These are phyloP conservation scores for Psittacus erithacus DNA, from an alignment of 2,113 vertebrate genomes.

Conservation along the genomic window DNA sequence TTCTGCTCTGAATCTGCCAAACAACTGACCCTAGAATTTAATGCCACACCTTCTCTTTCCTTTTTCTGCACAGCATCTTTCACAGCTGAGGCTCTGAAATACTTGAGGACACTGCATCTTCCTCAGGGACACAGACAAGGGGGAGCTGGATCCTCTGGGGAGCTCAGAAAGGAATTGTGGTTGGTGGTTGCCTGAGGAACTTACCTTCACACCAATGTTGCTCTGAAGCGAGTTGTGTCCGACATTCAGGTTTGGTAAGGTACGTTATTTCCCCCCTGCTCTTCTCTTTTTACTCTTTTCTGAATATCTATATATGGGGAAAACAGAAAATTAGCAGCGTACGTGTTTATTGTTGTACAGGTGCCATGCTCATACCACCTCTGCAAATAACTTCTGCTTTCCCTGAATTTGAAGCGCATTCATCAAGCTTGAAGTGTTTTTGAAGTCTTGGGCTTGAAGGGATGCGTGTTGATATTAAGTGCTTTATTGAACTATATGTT, in stretches of 20 bases:
- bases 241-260: constrained; percentile 64
- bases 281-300: background rate
- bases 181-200: constrained; percentile 37
- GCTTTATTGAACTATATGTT: background rate
- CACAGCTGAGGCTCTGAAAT: constrained; percentile 61
- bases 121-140: constrained; percentile 19
- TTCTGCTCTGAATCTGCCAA: constrained; percentile 56
- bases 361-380: background rate
- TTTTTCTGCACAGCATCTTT: constrained; percentile 19
- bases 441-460: background rate
- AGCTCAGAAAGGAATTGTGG: background rate
- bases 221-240: constrained; percentile 54
- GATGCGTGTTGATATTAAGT: background rate
- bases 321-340: background rate
- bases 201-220: constrained; percentile 68
- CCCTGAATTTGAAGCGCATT: background rate
- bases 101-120: constrained; percentile 42
- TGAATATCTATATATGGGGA: background rate
- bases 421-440: background rate
- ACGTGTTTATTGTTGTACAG: background rate
- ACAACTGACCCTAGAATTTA: constrained; percentile 52
- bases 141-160: constrained; percentile 5
- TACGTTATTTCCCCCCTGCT: background rate
- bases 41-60: constrained; percentile 19
- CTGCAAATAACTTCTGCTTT: background rate